Evolutionary conservation across 2,113 vertebrate genomes (phyloP).

Genomic region (Vidua macroura): DNA sequence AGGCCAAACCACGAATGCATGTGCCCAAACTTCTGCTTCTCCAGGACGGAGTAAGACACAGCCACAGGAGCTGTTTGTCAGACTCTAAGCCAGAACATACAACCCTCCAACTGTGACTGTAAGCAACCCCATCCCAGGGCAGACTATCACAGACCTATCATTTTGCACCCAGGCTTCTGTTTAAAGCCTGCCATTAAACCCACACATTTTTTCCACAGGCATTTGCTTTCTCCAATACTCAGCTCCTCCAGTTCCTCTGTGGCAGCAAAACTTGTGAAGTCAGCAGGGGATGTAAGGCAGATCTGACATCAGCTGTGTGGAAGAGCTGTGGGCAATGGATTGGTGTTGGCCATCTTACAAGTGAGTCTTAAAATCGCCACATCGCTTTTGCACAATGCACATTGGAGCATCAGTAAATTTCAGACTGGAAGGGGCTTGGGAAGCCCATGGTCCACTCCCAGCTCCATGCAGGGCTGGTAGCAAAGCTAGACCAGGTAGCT

Average conservation of each 20-base stretch:
- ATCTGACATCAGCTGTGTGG: not conserved
- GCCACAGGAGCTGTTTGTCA: not conserved
- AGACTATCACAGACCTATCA: not conserved
- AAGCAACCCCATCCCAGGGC: not conserved
- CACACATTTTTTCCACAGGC: not conserved
- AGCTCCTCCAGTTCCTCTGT: not conserved
- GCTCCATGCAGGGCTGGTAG: not conserved
- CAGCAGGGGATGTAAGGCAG: not conserved
- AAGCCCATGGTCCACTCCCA: not conserved
- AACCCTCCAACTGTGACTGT: not conserved
- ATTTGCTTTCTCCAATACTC: not conserved
- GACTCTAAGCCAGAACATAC: not conserved
- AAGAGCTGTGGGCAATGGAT: not conserved
- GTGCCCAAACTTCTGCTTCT: conserved; percentile 27
- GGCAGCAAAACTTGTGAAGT: not conserved
- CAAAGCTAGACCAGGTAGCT: not conserved
- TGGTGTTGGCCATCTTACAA: not conserved
- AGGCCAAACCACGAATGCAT: conserved; percentile 22
- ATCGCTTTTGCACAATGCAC: rapidly evolving
- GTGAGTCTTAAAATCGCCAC: not conserved
- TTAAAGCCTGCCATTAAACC: not conserved
- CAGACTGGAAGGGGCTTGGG: not conserved
- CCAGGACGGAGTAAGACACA: not conserved
- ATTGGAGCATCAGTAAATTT: not conserved
- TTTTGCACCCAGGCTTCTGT: not conserved